Conservation (phyloP, 2,888 invertebrate genomes). For the Microplitis manilae region DNA sequence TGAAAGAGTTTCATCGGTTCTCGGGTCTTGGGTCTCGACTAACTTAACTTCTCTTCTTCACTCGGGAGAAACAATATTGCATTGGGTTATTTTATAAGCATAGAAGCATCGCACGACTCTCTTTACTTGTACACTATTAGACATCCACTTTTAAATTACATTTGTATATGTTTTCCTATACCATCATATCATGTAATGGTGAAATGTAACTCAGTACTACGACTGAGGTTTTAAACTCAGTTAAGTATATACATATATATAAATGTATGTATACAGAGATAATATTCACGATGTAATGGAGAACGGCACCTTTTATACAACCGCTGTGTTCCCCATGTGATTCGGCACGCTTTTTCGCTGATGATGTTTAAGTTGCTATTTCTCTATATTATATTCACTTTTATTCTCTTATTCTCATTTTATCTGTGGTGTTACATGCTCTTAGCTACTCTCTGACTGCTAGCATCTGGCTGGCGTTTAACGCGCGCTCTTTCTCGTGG, state of each 20-base stretch:
- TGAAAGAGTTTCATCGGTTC: conserved; percentile 25
- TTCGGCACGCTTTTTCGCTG: neutral
- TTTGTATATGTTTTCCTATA: neutral
- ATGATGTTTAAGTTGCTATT: conserved; percentile 1
- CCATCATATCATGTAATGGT: neutral
- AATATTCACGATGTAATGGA: neutral
- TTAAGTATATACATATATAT: neutral
- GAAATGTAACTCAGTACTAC: neutral
- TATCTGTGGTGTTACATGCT: conserved; percentile 38
- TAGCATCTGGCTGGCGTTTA: conserved; percentile 40
- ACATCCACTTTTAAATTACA: neutral
- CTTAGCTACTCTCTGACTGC: conserved; percentile 29
- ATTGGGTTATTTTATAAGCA: conserved; percentile 7
- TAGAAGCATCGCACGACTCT: conserved; percentile 1
- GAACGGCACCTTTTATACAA: neutral
- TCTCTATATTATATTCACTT: neutral
- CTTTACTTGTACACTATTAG: neutral
- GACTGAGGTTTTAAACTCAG: neutral
- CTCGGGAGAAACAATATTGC: conserved; percentile 34
- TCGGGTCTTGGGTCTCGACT: neutral
- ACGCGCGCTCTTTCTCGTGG: conserved; percentile 35
- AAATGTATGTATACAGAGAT: neutral
- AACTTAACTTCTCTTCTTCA: conserved; percentile 9
- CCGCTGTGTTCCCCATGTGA: neutral
- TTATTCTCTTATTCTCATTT: conserved; percentile 4